phyloP scores from a whole-genome alignment of 2,888 invertebrate genomes.

The Heliconius cydno region DNA sequence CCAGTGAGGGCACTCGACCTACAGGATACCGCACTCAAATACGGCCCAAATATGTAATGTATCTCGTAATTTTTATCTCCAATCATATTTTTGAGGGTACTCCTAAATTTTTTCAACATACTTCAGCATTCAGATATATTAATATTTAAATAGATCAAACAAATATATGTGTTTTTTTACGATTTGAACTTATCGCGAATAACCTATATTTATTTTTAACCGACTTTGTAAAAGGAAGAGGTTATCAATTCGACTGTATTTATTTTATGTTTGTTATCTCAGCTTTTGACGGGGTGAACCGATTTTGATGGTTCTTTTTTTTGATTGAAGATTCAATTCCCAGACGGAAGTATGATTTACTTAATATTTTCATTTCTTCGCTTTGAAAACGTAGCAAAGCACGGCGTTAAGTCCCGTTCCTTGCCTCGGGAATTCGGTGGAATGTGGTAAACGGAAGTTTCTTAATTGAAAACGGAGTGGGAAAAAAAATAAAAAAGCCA shows the following conservation, averaged over 20 bases:
- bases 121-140: background rate
- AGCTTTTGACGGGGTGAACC: too few species aligned
- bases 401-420: too few species aligned
- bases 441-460: too few species aligned
- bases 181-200: background rate
- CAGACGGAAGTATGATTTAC: rapidly evolving
- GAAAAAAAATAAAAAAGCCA: background rate
- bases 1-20: conserved; percentile 11
- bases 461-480: too few species aligned
- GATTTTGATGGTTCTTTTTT: too few species aligned
- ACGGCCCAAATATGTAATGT: conserved; percentile 20
- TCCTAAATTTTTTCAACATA: background rate
- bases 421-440: too few species aligned
- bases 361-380: too few species aligned
- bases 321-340: too few species aligned
- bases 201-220: background rate
- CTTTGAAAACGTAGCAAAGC: too few species aligned
- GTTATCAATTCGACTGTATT: too few species aligned
- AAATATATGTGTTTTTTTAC: background rate
- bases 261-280: too few species aligned
- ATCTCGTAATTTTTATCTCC: conserved; percentile 28
- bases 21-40: conserved; percentile 20
- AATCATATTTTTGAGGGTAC: conserved; percentile 25
- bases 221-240: too few species aligned
- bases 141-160: conserved; percentile 19